Percentiles rank a stretch among this genome's conserved stretches.
Evolutionary conservation across 1,140 invertebrate genomes (phyloP).

Genomic region (Meloidogyne floridensis): DNA sequence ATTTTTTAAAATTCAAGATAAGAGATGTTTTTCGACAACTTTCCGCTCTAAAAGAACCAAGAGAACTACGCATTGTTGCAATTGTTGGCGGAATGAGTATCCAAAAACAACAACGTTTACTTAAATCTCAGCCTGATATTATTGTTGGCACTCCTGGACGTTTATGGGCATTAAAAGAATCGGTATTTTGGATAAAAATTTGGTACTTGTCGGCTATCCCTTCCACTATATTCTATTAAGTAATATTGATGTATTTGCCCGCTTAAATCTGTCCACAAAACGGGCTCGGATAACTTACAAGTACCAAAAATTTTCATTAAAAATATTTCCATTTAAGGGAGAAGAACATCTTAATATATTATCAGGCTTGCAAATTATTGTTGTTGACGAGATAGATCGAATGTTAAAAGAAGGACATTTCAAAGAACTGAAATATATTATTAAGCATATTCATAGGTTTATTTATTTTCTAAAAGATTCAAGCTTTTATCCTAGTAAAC

Average conservation of each 20-base stretch:
- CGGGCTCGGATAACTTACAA: too few species aligned
- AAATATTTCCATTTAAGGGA: constrained; percentile 35
- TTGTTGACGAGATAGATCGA: constrained; percentile 96
- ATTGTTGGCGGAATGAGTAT: constrained; percentile 54
- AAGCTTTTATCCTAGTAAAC: constrained; percentile 57
- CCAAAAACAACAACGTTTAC: constrained; percentile 84
- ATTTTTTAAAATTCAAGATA: constrained; percentile 77
- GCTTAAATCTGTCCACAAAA: too few species aligned
- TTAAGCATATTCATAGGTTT: constrained; percentile 79
- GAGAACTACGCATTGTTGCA: constrained; percentile 13
- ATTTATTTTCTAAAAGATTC: constrained; percentile 5
- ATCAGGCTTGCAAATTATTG: constrained; percentile 75
- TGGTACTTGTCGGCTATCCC: too few species aligned
- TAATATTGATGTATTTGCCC: too few species aligned
- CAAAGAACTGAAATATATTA: constrained; percentile 81
- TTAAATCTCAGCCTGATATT: constrained; percentile 82
- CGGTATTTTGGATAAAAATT: background rate
- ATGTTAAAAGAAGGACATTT: constrained; percentile 97
- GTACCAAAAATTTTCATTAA: constrained; percentile 4
- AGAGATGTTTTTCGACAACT: constrained; percentile 39
- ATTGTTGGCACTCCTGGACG: constrained; percentile 92
- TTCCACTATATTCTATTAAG: too few species aligned
- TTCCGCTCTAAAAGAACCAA: background rate
- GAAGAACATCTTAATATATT: constrained; percentile 66
- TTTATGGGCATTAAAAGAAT: constrained; percentile 77